phyloP scores from a whole-genome alignment of 2,113 vertebrate species.

The Prinia subflava region DNA sequence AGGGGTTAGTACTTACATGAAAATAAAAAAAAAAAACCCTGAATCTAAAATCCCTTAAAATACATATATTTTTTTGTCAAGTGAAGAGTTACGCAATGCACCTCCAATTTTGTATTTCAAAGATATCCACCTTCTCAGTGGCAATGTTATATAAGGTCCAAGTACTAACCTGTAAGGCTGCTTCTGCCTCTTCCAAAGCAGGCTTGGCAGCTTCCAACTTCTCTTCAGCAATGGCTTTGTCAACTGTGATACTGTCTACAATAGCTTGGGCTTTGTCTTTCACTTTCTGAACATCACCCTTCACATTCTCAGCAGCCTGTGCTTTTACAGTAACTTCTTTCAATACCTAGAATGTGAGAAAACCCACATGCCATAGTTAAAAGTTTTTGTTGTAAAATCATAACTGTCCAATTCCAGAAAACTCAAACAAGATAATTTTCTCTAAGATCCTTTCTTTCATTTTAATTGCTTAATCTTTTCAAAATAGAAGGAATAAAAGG shows the following conservation, averaged over 20 bases:
- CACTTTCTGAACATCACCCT: constrained; percentile 93
- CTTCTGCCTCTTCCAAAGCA: constrained; percentile 91
- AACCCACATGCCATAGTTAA: background rate
- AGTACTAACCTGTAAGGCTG: constrained; percentile 83
- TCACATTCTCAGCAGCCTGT: constrained; percentile 90
- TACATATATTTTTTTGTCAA: background rate
- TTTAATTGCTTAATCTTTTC: background rate
- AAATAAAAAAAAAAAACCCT: background rate
- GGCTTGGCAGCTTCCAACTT: constrained; percentile 89
- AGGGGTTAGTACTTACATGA: rapidly evolving
- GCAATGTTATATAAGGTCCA: background rate
- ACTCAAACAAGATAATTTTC: background rate
- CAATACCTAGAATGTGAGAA: constrained; percentile 78
- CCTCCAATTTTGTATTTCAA: background rate
- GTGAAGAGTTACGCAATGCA: background rate
- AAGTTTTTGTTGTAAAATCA: background rate
- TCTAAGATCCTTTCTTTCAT: background rate
- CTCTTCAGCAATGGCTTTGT: constrained; percentile 89
- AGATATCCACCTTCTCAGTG: background rate
- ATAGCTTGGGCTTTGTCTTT: constrained; percentile 95
- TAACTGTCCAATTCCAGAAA: background rate
- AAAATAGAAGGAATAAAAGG: background rate
- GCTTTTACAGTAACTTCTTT: constrained; percentile 95
- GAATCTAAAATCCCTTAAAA: background rate
- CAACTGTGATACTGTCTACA: constrained; percentile 89